A percentile compares a stretch with the other conserved stretches of the same genome.
Conservation (phyloP, 2,113 vertebrate genomes). For the Gymnorhina tibicen region DNA sequence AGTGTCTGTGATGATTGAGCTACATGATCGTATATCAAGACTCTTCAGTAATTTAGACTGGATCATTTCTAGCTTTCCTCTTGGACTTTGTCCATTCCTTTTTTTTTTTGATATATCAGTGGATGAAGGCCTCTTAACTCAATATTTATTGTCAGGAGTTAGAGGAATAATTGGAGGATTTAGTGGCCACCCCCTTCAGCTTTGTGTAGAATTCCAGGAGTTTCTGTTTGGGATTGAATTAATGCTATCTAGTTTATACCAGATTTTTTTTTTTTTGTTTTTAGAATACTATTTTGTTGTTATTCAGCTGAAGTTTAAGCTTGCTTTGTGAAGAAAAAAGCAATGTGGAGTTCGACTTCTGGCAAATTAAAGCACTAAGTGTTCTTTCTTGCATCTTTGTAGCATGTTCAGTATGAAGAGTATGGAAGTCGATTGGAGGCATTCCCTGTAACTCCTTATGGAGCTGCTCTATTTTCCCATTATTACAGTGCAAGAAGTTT, state of each 20-base stretch:
- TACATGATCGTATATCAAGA: neutral
- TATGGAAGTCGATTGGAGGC: accelerated
- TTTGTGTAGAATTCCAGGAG: neutral
- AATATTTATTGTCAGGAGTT: neutral
- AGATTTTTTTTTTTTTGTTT: neutral
- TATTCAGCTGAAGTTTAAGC: neutral
- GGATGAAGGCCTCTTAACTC: neutral
- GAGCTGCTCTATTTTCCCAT: neutral
- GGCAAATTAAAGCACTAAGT: neutral
- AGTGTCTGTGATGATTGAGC: neutral
- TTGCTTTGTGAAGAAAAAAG: neutral
- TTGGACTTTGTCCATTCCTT: neutral
- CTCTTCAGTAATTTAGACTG: neutral
- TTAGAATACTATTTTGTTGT: neutral
- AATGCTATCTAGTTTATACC: neutral
- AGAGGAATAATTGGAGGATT: neutral
- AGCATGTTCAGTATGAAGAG: neutral
- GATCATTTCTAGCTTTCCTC: neutral
- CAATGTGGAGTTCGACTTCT: neutral
- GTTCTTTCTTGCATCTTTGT: neutral
- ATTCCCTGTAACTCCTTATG: neutral
- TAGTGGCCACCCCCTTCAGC: neutral
- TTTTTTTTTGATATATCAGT: neutral
- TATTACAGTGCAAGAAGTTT: neutral
- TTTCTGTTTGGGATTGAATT: neutral